phyloP scores from a whole-genome alignment of 30 jellyfish, hydroid and myxozoan genomes.

The Calvadosia cruxmelitensis region DNA sequence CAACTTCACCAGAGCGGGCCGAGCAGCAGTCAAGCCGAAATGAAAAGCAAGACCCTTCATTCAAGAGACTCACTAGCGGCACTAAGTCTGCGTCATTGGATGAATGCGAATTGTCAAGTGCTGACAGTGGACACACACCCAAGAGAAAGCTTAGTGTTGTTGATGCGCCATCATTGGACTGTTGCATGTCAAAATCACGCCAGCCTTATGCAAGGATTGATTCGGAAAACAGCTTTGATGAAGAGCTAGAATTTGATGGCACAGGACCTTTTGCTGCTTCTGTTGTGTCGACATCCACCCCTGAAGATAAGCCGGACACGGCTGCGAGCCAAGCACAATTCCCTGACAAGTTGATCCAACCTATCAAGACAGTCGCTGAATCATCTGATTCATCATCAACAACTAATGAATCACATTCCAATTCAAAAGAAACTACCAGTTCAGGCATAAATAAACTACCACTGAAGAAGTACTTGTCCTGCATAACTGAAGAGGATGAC shows the following conservation, averaged over 20 bases:
- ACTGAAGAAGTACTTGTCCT: neutral
- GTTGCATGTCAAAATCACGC: neutral
- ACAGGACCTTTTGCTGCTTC: too few relatives aligned
- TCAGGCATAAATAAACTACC: neutral
- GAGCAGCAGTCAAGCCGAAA: neutral
- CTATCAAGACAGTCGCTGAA: neutral
- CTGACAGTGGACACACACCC: neutral
- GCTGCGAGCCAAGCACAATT: neutral
- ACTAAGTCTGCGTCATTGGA: neutral
- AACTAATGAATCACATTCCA: neutral
- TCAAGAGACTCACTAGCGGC: neutral
- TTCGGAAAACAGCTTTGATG: neutral
- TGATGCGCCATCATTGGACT: neutral
- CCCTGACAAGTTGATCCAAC: too few relatives aligned
- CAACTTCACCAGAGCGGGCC: neutral
- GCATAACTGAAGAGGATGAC: neutral
- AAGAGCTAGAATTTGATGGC: neutral
- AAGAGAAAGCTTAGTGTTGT: slow-evolving; percentile 1
- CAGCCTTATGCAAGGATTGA: too few relatives aligned
- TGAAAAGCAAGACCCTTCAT: neutral
- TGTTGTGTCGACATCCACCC: neutral
- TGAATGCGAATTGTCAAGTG: neutral
- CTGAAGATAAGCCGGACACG: neutral
- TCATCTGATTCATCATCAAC: neutral
- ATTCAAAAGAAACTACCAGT: neutral